Evolutionary conservation across 2,888 invertebrate genomes (phyloP).

Genomic region (Nematopogon swammerdamellus): DNA sequence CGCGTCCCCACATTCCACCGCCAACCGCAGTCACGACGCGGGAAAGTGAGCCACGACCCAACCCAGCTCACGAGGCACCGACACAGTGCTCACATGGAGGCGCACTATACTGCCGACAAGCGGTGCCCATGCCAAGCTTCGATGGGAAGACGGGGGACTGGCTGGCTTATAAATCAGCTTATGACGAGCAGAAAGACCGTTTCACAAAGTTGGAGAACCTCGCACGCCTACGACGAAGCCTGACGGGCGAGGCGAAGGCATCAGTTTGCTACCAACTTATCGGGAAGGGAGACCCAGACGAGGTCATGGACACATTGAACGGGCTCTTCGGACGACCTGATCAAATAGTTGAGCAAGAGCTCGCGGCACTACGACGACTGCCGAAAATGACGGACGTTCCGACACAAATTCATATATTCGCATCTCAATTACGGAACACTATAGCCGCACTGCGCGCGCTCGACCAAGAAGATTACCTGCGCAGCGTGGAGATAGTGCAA

Average conservation of each 20-base stretch:
- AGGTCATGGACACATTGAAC: neutral
- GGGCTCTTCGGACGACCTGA: neutral
- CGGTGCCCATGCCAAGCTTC: neutral
- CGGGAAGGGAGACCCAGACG: neutral
- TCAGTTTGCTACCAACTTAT: neutral
- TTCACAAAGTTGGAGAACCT: neutral
- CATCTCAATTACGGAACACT: neutral
- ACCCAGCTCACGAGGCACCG: neutral
- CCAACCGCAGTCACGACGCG: slow-evolving; percentile 1
- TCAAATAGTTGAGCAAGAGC: neutral
- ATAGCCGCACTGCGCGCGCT: neutral
- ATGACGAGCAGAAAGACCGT: neutral
- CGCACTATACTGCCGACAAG: neutral
- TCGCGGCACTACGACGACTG: neutral
- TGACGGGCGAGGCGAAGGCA: neutral
- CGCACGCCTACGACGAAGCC: slow-evolving; percentile 1
- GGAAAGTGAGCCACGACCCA: neutral
- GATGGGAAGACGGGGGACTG: neutral
- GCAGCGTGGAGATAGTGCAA: neutral
- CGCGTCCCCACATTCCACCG: slow-evolving; percentile 3
- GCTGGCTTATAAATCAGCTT: neutral
- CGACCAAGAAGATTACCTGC: neutral
- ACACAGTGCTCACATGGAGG: neutral
- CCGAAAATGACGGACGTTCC: neutral
- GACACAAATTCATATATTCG: neutral